Evolutionary conservation across 2,113 vertebrate genomes (phyloP).

Genomic region (Pogonocichla stellata): DNA sequence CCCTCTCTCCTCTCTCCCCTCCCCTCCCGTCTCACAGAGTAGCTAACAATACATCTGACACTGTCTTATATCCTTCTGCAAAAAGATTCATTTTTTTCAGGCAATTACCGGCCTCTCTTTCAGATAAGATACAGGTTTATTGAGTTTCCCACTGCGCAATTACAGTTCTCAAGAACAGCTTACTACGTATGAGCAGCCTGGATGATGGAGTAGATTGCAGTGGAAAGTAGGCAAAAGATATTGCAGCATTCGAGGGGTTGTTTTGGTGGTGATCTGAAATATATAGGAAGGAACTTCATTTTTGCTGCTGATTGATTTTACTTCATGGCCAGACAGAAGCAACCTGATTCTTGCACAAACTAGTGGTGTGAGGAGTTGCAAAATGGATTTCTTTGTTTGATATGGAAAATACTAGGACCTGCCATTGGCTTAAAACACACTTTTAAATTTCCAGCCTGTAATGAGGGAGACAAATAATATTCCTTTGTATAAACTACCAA

Average conservation of each 20-base stretch:
- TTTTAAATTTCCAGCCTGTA: not conserved
- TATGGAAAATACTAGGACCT: not conserved
- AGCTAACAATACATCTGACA: not conserved
- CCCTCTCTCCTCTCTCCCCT: no score
- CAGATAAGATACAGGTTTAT: conserved; percentile 38
- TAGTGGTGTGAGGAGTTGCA: not conserved
- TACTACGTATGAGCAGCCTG: not conserved
- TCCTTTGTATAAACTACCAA: not conserved
- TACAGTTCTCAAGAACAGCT: not conserved
- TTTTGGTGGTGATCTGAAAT: not conserved
- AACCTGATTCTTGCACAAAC: not conserved
- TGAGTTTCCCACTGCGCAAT: conserved; percentile 40
- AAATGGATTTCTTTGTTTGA: not conserved
- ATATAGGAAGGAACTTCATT: not conserved
- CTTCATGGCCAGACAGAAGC: not conserved
- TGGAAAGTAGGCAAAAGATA: not conserved
- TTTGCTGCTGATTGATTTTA: not conserved
- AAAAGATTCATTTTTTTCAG: conserved; percentile 15
- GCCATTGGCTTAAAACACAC: not conserved
- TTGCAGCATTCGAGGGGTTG: accelerated
- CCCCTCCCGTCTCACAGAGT: not conserved
- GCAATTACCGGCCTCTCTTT: conserved; percentile 23
- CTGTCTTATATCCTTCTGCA: not conserved
- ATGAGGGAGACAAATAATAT: not conserved
- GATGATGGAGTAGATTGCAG: not conserved